Evolutionary conservation across 2,888 invertebrate genomes (phyloP).

Genomic region (Coenonympha arcania): DNA sequence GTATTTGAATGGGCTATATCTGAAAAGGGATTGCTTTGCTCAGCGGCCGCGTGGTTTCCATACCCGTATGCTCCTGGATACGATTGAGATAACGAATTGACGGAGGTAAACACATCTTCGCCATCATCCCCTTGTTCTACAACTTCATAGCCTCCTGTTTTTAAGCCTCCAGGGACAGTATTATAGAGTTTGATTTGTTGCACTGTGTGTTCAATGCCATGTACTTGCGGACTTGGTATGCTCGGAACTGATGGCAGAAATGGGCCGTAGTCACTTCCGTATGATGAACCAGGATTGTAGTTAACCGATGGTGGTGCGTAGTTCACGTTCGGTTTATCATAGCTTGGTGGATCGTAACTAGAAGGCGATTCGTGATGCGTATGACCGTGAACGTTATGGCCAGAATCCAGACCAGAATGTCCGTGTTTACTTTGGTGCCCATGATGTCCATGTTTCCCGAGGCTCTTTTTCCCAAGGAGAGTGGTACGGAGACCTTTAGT

Average conservation of each 20-base stretch:
- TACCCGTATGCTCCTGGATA: slow-evolving; percentile 54
- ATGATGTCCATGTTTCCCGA: slow-evolving; percentile 12
- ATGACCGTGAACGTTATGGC: slow-evolving; percentile 39
- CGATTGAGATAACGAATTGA: slow-evolving; percentile 49
- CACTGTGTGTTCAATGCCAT: slow-evolving; percentile 53
- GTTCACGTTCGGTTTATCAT: slow-evolving; percentile 36
- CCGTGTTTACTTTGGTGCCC: slow-evolving; percentile 31
- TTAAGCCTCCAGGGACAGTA: slow-evolving; percentile 50
- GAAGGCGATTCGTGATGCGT: too few relatives aligned
- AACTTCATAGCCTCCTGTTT: slow-evolving; percentile 56
- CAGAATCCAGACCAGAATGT: slow-evolving; percentile 37
- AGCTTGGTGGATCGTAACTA: slow-evolving; percentile 41
- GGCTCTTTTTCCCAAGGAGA: slow-evolving; percentile 31
- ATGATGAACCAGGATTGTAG: slow-evolving; percentile 36
- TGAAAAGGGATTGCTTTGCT: slow-evolving; percentile 43
- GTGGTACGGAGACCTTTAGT: slow-evolving; percentile 41
- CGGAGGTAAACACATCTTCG: slow-evolving; percentile 50
- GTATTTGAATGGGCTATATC: slow-evolving; percentile 43
- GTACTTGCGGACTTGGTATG: slow-evolving; percentile 40
- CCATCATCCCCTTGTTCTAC: slow-evolving; percentile 58
- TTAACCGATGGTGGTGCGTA: slow-evolving; percentile 28
- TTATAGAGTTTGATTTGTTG: slow-evolving; percentile 65
- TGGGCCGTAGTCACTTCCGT: slow-evolving; percentile 47
- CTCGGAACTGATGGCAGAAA: slow-evolving; percentile 44
- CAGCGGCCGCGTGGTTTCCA: slow-evolving; percentile 44